A percentile compares a stretch with the other conserved stretches of the same genome.
Evolutionary conservation across 2,797 vertebrate species (phyloP).

Genomic region (Mastacembelus armatus): DNA sequence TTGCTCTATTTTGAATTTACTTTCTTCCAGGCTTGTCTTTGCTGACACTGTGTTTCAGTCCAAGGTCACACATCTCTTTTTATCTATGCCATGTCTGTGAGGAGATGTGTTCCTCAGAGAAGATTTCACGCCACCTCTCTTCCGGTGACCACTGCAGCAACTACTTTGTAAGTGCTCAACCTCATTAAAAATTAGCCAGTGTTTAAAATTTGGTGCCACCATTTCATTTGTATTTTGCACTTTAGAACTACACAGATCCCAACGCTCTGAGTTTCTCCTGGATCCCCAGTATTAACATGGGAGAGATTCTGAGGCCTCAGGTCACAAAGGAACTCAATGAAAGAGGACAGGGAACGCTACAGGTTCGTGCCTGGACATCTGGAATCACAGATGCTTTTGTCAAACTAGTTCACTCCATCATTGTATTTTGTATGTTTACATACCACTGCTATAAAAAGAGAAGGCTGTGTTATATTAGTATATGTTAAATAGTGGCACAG

Average conservation of each 20-base stretch:
- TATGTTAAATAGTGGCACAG: no score
- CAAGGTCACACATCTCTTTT: accelerated
- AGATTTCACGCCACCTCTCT: conserved; percentile 29
- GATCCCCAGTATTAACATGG: conserved; percentile 21
- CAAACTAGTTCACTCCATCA: no score
- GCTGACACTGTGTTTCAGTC: conserved; percentile 64
- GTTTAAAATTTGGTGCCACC: background rate
- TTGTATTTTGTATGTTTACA: no score
- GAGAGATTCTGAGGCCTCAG: accelerated
- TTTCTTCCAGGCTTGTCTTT: conserved; percentile 65
- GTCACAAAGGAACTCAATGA: background rate
- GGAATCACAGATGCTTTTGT: background rate
- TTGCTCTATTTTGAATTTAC: background rate
- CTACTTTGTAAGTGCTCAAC: conserved; percentile 67
- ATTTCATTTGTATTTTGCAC: conserved; percentile 4
- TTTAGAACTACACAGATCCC: conserved; percentile 66
- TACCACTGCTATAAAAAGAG: no score
- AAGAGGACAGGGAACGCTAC: background rate
- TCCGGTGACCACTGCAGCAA: conserved; percentile 53
- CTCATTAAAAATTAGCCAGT: background rate
- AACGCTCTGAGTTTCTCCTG: conserved; percentile 64
- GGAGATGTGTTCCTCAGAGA: background rate
- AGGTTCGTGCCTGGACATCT: conserved; percentile 45
- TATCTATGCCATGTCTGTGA: conserved; percentile 78
- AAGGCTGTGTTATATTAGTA: no score